Base-by-base conservation (phyloP, 53 echinoderm and acorn worm genomes). In the Stichopus horrens region DNA sequence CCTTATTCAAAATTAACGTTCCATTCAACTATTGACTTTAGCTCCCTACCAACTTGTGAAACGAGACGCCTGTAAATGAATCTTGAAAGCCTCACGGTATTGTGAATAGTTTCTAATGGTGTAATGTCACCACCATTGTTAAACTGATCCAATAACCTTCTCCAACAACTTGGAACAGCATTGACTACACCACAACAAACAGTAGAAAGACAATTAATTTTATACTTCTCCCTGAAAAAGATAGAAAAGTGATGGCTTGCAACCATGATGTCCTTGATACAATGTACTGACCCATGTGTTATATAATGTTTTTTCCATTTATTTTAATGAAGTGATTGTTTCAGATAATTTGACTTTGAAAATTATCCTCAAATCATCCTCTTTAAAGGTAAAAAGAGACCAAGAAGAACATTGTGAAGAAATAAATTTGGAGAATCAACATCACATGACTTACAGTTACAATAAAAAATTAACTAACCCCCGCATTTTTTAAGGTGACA, bases 381-480 rank as follows among this genome's bases (percentile, higher is more conserved):
- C 75, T 75, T 75, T 75, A 23, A 75, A 75, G 5, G 22, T 9
- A 75, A 75, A 75, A 75, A 18, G n/a, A 75, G 75, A 75, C 37
- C 37, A 75, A 75, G 75, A 75, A 18, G 75, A 75, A 75, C 75
- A 75, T 75, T 21, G 8, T 75, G 0, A 18, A 0, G 16, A 20
- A 75, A 75, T 22, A 20, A 14, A 75, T 75, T 75, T 7, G 13
- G 75, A 14, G 75, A 19, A 20, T 75, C 37, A 5, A 75, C 21
- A 75, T 75, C 75, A 75, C 5, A 14, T 75, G 19, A 5, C 18
- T 75, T 75, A 14, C 8, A 63, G 13, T 60, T 63, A 8, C 63
- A 63, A 63, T 9, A 4, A 63, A 7, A 63, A 10, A 75, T 16
- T 75, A 4, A 0, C 5, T 75, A 0, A 75, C 16, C 75, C 75